These are phyloP conservation scores for Nyctereutes procyonoides DNA, from an alignment of 2,113 vertebrate genomes.

Conservation along the genomic window DNA sequence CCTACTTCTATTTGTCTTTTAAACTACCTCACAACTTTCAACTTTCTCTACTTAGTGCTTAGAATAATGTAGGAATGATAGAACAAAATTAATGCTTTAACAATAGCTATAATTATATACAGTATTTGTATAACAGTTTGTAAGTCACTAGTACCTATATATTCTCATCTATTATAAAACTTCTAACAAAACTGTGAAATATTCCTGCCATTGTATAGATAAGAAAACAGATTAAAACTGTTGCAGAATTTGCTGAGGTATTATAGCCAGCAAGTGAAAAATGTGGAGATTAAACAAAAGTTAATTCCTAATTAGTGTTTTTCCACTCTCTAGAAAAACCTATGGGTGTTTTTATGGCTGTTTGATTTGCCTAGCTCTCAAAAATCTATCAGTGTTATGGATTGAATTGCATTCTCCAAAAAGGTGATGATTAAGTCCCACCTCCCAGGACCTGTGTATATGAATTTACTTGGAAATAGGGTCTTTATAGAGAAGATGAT, in stretches of 20 bases:
- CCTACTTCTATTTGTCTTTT: neutral
- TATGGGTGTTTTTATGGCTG: neutral
- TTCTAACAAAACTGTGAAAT: neutral
- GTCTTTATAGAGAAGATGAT: neutral
- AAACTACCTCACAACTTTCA: neutral
- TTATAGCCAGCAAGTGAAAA: neutral
- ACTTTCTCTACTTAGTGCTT: neutral
- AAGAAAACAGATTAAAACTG: conserved; percentile 34
- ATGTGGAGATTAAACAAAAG: neutral
- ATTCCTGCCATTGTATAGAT: neutral
- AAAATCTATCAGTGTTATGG: neutral
- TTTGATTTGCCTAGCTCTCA: neutral
- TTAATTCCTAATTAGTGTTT: neutral
- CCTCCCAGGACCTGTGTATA: neutral
- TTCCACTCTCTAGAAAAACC: neutral
- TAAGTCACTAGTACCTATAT: neutral
- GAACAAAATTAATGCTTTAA: conserved; percentile 37
- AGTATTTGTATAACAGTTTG: neutral
- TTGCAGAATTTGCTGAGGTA: neutral
- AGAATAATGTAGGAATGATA: neutral
- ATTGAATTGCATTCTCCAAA: neutral
- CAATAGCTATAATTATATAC: neutral
- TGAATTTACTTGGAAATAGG: neutral
- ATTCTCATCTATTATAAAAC: conserved; percentile 2
- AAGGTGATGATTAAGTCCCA: neutral